These are phyloP conservation scores for Tupaia tana DNA, from an alignment of 2,113 vertebrate genomes.

Conservation along the genomic window DNA sequence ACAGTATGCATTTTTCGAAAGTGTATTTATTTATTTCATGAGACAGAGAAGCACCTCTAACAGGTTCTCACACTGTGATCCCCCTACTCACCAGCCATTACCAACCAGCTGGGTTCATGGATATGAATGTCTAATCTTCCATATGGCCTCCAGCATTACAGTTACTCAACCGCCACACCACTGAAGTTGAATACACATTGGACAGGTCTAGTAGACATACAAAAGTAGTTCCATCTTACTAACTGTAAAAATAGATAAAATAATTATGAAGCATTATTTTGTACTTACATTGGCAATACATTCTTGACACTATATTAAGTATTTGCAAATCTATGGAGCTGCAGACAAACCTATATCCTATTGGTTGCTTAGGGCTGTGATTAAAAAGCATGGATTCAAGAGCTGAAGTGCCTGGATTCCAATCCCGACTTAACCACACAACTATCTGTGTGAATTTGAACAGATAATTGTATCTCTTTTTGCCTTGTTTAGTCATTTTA, in stretches of 20 bases:
- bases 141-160: too few species aligned
- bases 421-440: background rate
- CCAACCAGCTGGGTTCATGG: too few species aligned
- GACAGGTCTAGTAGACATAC: background rate
- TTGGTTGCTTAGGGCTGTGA: background rate
- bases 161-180: too few species aligned
- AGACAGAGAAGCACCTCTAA: too few species aligned
- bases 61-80: too few species aligned
- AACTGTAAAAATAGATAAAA: conserved; percentile 14
- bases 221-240: background rate
- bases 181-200: background rate
- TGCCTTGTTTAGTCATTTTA: background rate
- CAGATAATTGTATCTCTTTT: background rate
- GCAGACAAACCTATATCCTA: background rate
- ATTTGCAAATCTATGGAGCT: background rate
- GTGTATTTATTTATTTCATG: too few species aligned
- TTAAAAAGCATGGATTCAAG: background rate
- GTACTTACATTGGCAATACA: background rate
- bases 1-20: background rate
- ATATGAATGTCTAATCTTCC: too few species aligned
- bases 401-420: background rate
- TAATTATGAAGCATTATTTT: background rate
- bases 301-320: background rate
- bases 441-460: background rate
- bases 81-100: too few species aligned